Evolutionary conservation across 2,888 invertebrate species (phyloP).

Genomic region (Xylota segnis): DNA sequence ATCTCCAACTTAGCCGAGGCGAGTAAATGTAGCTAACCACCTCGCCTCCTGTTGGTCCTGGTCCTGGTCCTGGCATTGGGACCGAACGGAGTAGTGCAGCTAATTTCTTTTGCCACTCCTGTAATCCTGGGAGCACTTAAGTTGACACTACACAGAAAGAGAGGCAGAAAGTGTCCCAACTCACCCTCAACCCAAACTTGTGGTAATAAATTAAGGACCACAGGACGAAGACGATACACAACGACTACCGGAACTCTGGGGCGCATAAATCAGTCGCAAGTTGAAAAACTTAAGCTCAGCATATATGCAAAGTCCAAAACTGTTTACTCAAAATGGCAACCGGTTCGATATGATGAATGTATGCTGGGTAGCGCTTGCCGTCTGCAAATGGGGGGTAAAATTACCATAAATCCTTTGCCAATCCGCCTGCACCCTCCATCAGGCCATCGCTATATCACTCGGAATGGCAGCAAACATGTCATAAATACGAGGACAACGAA

Average conservation of each 20-base stretch:
- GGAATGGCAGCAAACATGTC: constrained; percentile 60
- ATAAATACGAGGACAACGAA: constrained; percentile 62
- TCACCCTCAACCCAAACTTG: not conserved
- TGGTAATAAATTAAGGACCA: constrained; percentile 64
- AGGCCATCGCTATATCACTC: constrained; percentile 45
- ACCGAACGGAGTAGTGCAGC: constrained; percentile 25
- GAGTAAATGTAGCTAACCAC: constrained; percentile 47
- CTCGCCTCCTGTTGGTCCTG: not conserved
- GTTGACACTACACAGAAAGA: constrained; percentile 21
- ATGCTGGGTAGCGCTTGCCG: constrained; percentile 25
- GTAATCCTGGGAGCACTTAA: constrained; percentile 42
- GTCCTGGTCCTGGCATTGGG: not conserved
- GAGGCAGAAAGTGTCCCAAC: not conserved
- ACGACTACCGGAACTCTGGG: constrained; percentile 38
- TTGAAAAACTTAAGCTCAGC: constrained; percentile 70
- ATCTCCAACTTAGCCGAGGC: constrained; percentile 19
- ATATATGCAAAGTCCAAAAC: constrained; percentile 67
- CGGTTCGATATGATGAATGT: constrained; percentile 73
- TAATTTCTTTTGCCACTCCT: constrained; percentile 56
- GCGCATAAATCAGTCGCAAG: constrained; percentile 64
- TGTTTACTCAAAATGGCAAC: constrained; percentile 71
- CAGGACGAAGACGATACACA: constrained; percentile 55
- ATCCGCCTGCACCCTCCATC: constrained; percentile 16
- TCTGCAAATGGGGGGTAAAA: constrained; percentile 36
- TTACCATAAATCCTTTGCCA: constrained; percentile 70